These are phyloP conservation scores for Drosophila kikkawai DNA, from an alignment of 1,140 invertebrate species.

Conservation along the genomic window DNA sequence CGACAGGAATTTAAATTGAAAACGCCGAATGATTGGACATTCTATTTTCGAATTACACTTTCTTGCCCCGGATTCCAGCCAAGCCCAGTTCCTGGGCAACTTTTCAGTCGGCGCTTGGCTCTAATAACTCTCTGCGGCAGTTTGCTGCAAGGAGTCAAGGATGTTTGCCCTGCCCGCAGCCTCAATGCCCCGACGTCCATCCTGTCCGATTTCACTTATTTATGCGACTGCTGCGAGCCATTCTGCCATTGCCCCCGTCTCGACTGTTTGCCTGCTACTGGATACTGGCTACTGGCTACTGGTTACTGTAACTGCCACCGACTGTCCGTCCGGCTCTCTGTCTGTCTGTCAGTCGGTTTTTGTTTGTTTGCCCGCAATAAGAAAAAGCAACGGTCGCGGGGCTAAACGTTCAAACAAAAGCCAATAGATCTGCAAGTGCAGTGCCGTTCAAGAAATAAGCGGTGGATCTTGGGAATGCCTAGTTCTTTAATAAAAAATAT, in stretches of 20 bases:
- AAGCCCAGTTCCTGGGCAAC: constrained; percentile 9
- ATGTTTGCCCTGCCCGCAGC: constrained; percentile 48
- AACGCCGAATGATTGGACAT: constrained; percentile 22
- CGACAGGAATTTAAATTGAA: constrained; percentile 37
- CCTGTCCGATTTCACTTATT: constrained; percentile 57
- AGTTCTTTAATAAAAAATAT: not conserved
- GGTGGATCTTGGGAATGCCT: too few species aligned
- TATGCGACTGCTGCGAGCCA: constrained; percentile 50
- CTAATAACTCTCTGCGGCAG: constrained; percentile 32
- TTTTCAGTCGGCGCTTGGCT: constrained; percentile 23
- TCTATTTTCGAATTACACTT: constrained; percentile 57
- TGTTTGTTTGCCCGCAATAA: constrained; percentile 51
- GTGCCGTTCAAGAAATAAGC: not conserved
- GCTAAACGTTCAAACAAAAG: constrained; percentile 53
- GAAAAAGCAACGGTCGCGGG: constrained; percentile 30
- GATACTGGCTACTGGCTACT: constrained; percentile 18
- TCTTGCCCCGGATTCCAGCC: constrained; percentile 57
- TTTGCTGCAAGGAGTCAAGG: constrained; percentile 57
- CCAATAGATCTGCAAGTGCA: constrained; percentile 19
- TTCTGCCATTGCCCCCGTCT: constrained; percentile 12
- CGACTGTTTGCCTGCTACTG: constrained; percentile 36
- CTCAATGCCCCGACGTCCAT: constrained; percentile 25
- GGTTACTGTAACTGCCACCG: constrained; percentile 37
- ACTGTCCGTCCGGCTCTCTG: constrained; percentile 18
- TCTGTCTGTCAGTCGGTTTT: constrained; percentile 18